Evolutionary conservation across 2,797 vertebrate species (phyloP).

Genomic region (Hozukius guyotensis): DNA sequence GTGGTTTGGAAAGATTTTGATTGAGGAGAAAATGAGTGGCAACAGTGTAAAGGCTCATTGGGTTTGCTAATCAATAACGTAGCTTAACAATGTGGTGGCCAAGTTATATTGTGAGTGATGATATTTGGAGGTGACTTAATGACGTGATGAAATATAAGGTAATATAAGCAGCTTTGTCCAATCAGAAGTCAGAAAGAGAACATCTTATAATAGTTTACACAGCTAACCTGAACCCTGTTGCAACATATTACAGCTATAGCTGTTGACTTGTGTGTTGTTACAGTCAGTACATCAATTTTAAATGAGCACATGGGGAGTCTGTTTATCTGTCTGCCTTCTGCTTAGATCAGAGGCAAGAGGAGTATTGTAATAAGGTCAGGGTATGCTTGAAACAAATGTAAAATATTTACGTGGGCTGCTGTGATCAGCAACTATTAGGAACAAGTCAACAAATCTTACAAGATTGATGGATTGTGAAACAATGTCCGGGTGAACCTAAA

Average conservation of each 20-base stretch:
- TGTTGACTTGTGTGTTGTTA: neutral
- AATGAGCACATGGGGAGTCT: conserved; percentile 12
- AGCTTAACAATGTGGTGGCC: neutral
- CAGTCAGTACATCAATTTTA: conserved; percentile 6
- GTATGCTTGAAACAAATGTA: neutral
- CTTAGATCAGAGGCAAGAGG: neutral
- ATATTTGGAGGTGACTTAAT: neutral
- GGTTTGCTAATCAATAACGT: conserved; percentile 13
- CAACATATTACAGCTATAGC: neutral
- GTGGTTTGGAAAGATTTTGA: conserved; percentile 25
- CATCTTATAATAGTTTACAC: neutral
- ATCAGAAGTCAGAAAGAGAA: neutral
- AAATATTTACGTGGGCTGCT: neutral
- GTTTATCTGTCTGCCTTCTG: conserved; percentile 19
- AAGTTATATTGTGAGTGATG: neutral
- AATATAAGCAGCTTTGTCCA: neutral
- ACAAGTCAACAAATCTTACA: neutral
- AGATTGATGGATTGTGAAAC: neutral
- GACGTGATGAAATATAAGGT: neutral
- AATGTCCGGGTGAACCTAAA: neutral
- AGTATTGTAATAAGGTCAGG: neutral
- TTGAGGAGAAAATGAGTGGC: neutral
- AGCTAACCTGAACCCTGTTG: neutral
- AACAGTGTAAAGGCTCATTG: neutral
- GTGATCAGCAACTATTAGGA: neutral